Evolutionary conservation across 2,888 invertebrate species (phyloP), one percentile per base, ranked within the genome.

Genomic region (Sminthurides aquaticus): DNA sequence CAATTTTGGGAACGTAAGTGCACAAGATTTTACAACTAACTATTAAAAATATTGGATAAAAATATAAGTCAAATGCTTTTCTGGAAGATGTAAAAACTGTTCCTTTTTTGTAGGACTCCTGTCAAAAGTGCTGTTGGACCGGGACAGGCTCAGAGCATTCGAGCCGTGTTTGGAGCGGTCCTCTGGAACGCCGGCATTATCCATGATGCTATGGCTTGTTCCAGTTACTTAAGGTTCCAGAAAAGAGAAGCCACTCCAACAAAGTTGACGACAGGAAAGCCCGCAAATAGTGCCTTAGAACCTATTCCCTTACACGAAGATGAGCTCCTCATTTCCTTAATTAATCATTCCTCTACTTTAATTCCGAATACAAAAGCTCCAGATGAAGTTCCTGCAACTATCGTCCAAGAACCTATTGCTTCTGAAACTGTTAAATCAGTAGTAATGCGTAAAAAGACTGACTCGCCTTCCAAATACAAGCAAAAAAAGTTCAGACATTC

Each of bases 171-270:
- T 79, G 96, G 97, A 0, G 94, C 97, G 0, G 87, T 97, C 75
- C 81, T 98, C 1, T 98, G 97, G 96, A 97, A 98, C 77, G 96
- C 97, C 81, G 91, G 95, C 18, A 87, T 97, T 57, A 95, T 97
- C 0, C 95, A 96, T 78, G 97, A 98, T 78, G 95, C 97, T 3
- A 97, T 98, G 87, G 95, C 97, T 0, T 96, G 95, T 77, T 94
- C 97, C 0, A 92, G 96, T 0, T 98, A 93, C 78, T 82, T 98
- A 8, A 95, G 95, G 79, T 97, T 97, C 77, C 90, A 92, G 78
- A 93, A 70, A 55, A 64, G 61, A 11, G 11, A 34, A 24, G 28
- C 49, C 25, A 56, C 26, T 15, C 8, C 24, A 60, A 49, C 26
- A 2, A 5, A 15, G 8, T 26, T 26, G 2, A 34, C 22, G 11